These are phyloP conservation scores for Amphimedon queenslandica DNA, from an alignment of 37 sponge, comb jelly and placozoan genomes.

Conservation along the genomic window DNA sequence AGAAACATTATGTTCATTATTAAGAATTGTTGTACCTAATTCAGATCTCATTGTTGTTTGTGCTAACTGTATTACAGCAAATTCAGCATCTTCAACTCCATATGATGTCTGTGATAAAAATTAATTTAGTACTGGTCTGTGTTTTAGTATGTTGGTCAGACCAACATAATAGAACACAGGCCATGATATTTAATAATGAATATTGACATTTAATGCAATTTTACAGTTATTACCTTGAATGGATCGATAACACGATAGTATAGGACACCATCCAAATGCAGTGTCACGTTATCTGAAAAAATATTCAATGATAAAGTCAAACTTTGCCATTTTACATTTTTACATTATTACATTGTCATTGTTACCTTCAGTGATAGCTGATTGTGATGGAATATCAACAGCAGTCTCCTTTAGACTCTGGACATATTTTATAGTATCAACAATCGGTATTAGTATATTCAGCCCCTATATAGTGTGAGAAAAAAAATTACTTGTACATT, in stretches of 20 bases:
- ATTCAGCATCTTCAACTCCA: slow-evolving; percentile 95
- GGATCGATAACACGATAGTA: slow-evolving; percentile 87
- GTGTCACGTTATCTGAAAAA: slow-evolving; percentile 89
- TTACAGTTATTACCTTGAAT: slow-evolving; percentile 46
- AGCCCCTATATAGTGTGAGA: slow-evolving; percentile 68
- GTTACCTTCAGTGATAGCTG: slow-evolving; percentile 89
- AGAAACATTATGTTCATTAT: neutral
- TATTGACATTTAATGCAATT: neutral
- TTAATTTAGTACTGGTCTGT: too few species aligned
- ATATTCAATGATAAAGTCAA: neutral
- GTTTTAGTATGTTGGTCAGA: too few species aligned
- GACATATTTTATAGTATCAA: slow-evolving; percentile 88
- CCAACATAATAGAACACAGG: too few species aligned
- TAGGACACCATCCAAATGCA: slow-evolving; percentile 95
- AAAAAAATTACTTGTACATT: too few species aligned
- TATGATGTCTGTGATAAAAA: slow-evolving; percentile 79
- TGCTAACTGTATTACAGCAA: slow-evolving; percentile 93
- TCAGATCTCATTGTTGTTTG: slow-evolving; percentile 99
- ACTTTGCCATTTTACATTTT: too few species aligned
- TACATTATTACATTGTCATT: neutral
- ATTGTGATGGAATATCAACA: slow-evolving; percentile 96
- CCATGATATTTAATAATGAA: too few species aligned
- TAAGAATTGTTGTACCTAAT: slow-evolving; percentile 51
- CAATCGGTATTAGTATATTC: slow-evolving; percentile 79
- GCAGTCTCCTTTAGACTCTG: slow-evolving; percentile 96